Base-by-base conservation (phyloP, 1,140 invertebrate species). In the Eumaeus atala region DNA sequence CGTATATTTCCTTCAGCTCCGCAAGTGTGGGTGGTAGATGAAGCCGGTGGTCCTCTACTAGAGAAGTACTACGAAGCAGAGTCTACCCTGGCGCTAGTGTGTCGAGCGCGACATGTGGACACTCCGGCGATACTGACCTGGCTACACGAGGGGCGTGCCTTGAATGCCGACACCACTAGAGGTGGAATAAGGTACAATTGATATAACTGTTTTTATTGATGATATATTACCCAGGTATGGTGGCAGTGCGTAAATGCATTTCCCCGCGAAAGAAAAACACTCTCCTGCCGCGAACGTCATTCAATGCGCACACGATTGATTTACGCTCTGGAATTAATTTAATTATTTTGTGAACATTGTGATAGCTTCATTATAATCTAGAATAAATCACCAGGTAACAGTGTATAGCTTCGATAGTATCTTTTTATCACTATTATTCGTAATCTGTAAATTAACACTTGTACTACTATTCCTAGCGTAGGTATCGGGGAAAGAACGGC, bases 51-150 rank as follows among this genome's bases (percentile, higher is more conserved):
- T 64, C 90, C 90, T 8, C 84, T 93, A 18, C 84, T 90, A 57
- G 93, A 93, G 78, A 93, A 93, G 67, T 93, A 92, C 73, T 93
- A 93, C 71, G 92, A 94, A 70, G 92, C 92, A 0, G 93, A 93
- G 65, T 93, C 92, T 52, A 94, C 93, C 2, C 90, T 94, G 54
- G 92, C 93, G 56, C 81, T 94, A 61, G 89, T 92, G 51, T 94
- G 93, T 72, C 88, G 93, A 51, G 92, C 93, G 14, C 89, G 92
- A 2, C 91, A 94, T 76, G 92, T 92, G 74, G 91, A 90, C 60
- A 89, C 94, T 74, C 84, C 85, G 3, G 92, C 80, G 35, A 56
- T 94, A 79, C 85, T 93, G 84, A 88, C 92, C 48, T 94, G 93
- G 93, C 89, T 93, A 14, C 93, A 94, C 63, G 92, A 92, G 50